Evolutionary conservation across 2,888 invertebrate species (phyloP).

Genomic region (Tetragonisca angustula): DNA sequence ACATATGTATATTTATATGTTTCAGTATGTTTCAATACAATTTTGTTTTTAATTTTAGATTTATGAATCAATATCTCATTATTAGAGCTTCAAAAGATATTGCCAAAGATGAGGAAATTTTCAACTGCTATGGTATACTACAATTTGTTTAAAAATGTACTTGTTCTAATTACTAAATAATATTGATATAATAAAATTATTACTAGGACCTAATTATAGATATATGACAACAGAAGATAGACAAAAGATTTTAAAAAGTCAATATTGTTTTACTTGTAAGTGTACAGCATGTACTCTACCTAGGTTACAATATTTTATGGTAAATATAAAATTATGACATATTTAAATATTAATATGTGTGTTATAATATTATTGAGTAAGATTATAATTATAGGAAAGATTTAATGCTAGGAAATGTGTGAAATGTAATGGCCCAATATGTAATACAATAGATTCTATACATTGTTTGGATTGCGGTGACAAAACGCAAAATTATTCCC

Average conservation of each 20-base stretch:
- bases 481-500: slow-evolving; percentile 67
- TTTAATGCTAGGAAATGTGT: slow-evolving; percentile 82
- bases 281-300: slow-evolving; percentile 89
- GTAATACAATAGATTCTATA: slow-evolving; percentile 68
- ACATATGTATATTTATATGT: slow-evolving; percentile 6
- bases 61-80: slow-evolving; percentile 89
- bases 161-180: not conserved
- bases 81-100: slow-evolving; percentile 89
- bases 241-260: slow-evolving; percentile 87
- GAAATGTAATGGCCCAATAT: slow-evolving; percentile 81
- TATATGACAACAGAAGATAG: slow-evolving; percentile 87
- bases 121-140: slow-evolving; percentile 91
- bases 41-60: slow-evolving; percentile 85
- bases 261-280: slow-evolving; percentile 92
- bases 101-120: slow-evolving; percentile 88
- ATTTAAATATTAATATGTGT: not conserved
- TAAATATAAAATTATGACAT: slow-evolving; percentile 61
- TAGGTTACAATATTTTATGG: slow-evolving; percentile 74
- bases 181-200: slow-evolving; percentile 17
- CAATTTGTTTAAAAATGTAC: slow-evolving; percentile 5
- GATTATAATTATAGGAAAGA: slow-evolving; percentile 78
- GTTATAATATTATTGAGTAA: not conserved
- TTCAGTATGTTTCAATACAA: slow-evolving; percentile 85
- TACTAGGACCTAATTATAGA: slow-evolving; percentile 88
- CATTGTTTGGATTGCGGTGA: slow-evolving; percentile 79